Evolutionary conservation across 1,140 invertebrate species (phyloP).

Genomic region (Stenopsyche tienmushanensis): DNA sequence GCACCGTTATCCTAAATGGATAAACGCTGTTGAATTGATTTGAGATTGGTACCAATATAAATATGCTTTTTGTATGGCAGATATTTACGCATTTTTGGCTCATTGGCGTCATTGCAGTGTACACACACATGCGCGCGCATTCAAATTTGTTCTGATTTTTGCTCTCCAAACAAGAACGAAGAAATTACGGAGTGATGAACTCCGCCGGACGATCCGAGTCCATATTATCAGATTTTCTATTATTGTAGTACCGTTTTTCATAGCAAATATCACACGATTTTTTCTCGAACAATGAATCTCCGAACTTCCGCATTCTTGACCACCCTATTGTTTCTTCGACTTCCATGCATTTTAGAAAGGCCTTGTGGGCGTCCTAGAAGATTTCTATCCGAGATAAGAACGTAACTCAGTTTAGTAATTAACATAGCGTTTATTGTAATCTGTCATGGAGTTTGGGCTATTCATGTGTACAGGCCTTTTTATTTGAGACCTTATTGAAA

Average conservation of each 20-base stretch:
- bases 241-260: neutral
- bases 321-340: neutral
- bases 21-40: too few relatives aligned
- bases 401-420: too few relatives aligned
- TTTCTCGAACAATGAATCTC: neutral
- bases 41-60: too few relatives aligned
- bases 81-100: too few relatives aligned
- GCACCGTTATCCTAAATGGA: too few relatives aligned
- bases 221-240: neutral
- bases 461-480: neutral
- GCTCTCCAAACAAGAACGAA: too few relatives aligned
- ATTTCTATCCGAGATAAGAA: too few relatives aligned
- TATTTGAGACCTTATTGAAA: neutral
- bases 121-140: neutral
- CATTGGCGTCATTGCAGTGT: too few relatives aligned
- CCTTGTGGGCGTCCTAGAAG: neutral
- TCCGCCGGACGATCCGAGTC: too few relatives aligned
- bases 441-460: neutral
- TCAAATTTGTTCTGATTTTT: neutral
- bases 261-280: neutral
- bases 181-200: too few relatives aligned
- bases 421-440: neutral
- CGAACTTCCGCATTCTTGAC: neutral
- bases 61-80: too few relatives aligned
- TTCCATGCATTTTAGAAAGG: neutral